These are phyloP conservation scores for Yponomeuta plumbellus DNA, from an alignment of 2,888 invertebrate species.

Conservation along the genomic window DNA sequence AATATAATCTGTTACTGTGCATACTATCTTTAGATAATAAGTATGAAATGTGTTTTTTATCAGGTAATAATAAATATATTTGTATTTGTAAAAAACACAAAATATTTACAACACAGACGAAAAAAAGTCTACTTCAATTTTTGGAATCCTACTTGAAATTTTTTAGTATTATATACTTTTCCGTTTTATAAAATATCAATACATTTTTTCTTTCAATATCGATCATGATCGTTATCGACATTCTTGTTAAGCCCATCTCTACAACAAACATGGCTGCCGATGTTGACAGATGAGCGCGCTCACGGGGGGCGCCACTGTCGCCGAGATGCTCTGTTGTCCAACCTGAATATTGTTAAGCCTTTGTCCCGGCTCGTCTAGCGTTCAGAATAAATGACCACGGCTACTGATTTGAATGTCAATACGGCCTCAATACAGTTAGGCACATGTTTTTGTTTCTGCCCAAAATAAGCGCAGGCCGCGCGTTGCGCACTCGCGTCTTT, in stretches of 20 bases:
- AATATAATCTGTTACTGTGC: too few species aligned
- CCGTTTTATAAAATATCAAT: too few species aligned
- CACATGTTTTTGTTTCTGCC: constrained; percentile 60
- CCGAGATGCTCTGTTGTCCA: constrained; percentile 69
- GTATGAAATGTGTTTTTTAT: too few species aligned
- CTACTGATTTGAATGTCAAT: constrained; percentile 75
- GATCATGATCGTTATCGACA: too few species aligned
- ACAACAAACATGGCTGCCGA: constrained; percentile 56
- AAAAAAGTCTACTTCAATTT: too few species aligned
- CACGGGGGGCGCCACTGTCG: constrained; percentile 68
- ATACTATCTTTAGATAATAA: too few species aligned
- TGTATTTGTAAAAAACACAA: too few species aligned
- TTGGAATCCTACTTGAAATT: too few species aligned
- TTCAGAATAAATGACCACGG: constrained; percentile 65
- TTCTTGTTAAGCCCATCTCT: background rate
- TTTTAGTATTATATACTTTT: too few species aligned
- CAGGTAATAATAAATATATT: too few species aligned
- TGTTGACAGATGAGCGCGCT: constrained; percentile 64
- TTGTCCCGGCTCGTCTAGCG: constrained; percentile 60
- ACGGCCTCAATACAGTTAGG: constrained; percentile 60
- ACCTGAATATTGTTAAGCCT: constrained; percentile 59
- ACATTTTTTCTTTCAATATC: too few species aligned
- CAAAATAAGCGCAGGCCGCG: constrained; percentile 40
- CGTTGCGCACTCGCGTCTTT: constrained; percentile 24
- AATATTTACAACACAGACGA: too few species aligned